Evolutionary conservation across 2,888 invertebrate genomes (phyloP).

Genomic region (Rugalucina vietnamica): DNA sequence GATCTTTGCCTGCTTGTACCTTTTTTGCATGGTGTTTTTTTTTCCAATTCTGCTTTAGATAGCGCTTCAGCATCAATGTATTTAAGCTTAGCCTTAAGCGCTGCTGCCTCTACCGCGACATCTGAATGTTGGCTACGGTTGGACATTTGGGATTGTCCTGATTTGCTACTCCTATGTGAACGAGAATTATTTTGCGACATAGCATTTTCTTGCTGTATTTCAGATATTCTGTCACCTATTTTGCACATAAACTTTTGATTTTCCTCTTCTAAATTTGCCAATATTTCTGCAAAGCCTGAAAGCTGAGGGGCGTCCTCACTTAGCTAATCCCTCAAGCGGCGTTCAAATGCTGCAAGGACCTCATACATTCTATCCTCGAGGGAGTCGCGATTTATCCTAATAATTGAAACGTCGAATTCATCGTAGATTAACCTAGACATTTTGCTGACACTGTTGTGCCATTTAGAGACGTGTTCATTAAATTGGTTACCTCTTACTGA

Average conservation of each 20-base stretch:
- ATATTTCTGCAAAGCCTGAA: background rate
- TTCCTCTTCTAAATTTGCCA: background rate
- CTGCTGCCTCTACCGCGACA: constrained; percentile 20
- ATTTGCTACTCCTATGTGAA: no score
- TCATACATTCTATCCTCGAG: no score
- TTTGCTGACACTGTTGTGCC: background rate
- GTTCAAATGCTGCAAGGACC: no score
- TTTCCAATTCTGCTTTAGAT: constrained; percentile 9
- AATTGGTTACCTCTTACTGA: no score
- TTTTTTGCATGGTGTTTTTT: background rate
- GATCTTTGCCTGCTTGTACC: no score
- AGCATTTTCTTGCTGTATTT: background rate
- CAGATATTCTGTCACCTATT: background rate
- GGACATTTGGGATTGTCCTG: no score
- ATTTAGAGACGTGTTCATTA: background rate
- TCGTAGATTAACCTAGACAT: background rate
- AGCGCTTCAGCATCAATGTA: constrained; percentile 7
- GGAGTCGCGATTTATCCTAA: background rate
- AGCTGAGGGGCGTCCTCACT: background rate
- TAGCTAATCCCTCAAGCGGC: background rate
- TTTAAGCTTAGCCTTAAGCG: constrained; percentile 1
- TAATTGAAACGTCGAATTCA: background rate
- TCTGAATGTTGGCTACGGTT: no score
- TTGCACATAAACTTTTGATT: background rate
- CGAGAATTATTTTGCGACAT: background rate